Evolutionary conservation across 2,888 invertebrate species (phyloP).

Genomic region (Ornithoptera alexandrae): DNA sequence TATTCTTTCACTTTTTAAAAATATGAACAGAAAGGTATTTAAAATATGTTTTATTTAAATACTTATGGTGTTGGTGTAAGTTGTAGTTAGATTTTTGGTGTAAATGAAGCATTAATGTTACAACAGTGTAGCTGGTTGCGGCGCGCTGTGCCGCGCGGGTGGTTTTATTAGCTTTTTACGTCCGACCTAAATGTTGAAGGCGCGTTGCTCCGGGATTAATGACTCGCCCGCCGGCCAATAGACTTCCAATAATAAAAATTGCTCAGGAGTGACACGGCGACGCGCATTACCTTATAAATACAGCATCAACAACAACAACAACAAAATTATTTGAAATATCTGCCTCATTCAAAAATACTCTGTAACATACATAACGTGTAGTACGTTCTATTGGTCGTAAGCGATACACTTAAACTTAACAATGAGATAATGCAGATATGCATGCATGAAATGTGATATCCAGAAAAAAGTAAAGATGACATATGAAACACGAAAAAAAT

Average conservation of each 20-base stretch:
- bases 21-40: no score
- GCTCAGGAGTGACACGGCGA: slow-evolving; percentile 7
- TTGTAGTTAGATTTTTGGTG: background rate
- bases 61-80: background rate
- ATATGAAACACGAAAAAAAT: no score
- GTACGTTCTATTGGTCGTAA: no score
- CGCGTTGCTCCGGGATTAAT: slow-evolving; percentile 42
- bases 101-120: background rate
- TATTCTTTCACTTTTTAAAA: no score
- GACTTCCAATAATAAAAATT: slow-evolving; percentile 41
- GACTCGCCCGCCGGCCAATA: slow-evolving; percentile 53
- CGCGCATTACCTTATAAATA: slow-evolving; percentile 1
- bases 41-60: background rate
- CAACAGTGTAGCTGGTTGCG: slow-evolving; percentile 22
- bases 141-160: slow-evolving; percentile 6
- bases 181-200: slow-evolving; percentile 55
- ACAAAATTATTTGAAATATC: no score
- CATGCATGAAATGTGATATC: no score
- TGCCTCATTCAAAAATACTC: no score
- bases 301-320: background rate
- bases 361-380: no score
- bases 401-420: no score
- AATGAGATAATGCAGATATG: no score
- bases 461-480: no score
- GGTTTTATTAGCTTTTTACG: slow-evolving; percentile 43